A percentile compares a stretch with the other conserved stretches of the same genome.
Evolutionary conservation across 1,140 invertebrate genomes (phyloP).

Genomic region (Heliothis subflexa): DNA sequence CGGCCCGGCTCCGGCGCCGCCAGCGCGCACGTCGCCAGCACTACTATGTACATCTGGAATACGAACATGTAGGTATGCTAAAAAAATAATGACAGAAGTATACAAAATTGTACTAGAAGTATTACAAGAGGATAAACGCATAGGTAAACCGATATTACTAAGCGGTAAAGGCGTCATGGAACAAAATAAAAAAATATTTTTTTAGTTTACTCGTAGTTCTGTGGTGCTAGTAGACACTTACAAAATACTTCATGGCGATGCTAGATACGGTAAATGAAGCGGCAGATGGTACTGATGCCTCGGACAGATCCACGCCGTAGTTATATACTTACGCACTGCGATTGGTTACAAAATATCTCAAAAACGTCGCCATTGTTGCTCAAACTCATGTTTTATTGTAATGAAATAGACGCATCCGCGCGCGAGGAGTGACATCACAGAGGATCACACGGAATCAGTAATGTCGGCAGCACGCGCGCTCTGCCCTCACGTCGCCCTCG

Average conservation of each 20-base stretch:
- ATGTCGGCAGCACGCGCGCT: too few species aligned
- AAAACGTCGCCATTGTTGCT: conserved; percentile 1
- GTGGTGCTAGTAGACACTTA: background rate
- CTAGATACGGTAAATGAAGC: too few species aligned
- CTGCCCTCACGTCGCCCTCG: too few species aligned
- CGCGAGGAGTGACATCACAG: conserved; percentile 3
- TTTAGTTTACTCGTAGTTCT: background rate
- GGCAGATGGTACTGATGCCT: background rate
- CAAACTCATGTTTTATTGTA: conserved; percentile 29
- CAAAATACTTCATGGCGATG: background rate
- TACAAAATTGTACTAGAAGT: too few species aligned
- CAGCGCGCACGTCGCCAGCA: conserved; percentile 11
- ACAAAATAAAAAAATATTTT: background rate
- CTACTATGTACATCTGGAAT: background rate
- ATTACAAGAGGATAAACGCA: too few species aligned
- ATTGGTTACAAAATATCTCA: conserved; percentile 10
- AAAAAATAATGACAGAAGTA: too few species aligned
- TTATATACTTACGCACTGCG: conserved; percentile 26
- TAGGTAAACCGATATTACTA: too few species aligned
- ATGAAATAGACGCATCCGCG: background rate
- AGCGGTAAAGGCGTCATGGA: too few species aligned
- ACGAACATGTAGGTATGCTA: background rate
- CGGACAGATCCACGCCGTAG: background rate
- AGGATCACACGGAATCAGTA: background rate
- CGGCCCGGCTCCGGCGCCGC: background rate